Percentiles rank a stretch among this genome's conserved stretches.
These are phyloP conservation scores for Pararge aegeria DNA, from an alignment of 1,140 invertebrate genomes.

Conservation along the genomic window DNA sequence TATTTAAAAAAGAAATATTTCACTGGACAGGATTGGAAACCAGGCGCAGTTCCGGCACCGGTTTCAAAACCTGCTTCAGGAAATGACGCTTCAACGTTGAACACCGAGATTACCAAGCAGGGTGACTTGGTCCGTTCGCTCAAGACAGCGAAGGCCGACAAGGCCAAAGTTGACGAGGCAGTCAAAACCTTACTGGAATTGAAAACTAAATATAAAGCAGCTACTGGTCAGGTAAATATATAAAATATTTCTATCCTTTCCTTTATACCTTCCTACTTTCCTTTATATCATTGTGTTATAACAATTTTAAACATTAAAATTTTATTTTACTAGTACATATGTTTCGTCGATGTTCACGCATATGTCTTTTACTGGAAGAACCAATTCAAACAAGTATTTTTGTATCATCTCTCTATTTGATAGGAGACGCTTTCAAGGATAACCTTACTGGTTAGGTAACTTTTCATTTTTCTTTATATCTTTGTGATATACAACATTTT, in stretches of 20 bases:
- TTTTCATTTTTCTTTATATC: background rate
- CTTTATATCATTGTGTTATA: background rate
- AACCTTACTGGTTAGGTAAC: slow-evolving; percentile 15
- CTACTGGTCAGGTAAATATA: slow-evolving; percentile 78
- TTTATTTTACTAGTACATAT: too few species aligned
- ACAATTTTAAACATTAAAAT: too few species aligned
- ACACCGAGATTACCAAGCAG: slow-evolving; percentile 80
- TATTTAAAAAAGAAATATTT: background rate
- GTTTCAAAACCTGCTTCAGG: slow-evolving; percentile 7
- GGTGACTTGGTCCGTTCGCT: slow-evolving; percentile 86
- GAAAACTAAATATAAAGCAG: slow-evolving; percentile 90
- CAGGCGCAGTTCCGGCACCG: slow-evolving; percentile 30
- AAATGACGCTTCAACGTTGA: slow-evolving; percentile 4
- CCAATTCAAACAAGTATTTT: too few species aligned
- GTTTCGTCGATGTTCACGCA: too few species aligned
- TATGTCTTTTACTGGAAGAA: too few species aligned
- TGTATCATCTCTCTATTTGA: too few species aligned
- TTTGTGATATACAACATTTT: background rate
- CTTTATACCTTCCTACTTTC: background rate
- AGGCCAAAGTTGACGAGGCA: slow-evolving; percentile 63
- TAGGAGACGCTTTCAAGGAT: too few species aligned
- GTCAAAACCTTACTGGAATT: slow-evolving; percentile 84
- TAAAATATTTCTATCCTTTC: too few species aligned
- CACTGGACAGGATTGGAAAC: slow-evolving; percentile 42
- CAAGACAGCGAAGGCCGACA: slow-evolving; percentile 85